phyloP scores from a whole-genome alignment of 2,888 invertebrate species.

The Dione juno region DNA sequence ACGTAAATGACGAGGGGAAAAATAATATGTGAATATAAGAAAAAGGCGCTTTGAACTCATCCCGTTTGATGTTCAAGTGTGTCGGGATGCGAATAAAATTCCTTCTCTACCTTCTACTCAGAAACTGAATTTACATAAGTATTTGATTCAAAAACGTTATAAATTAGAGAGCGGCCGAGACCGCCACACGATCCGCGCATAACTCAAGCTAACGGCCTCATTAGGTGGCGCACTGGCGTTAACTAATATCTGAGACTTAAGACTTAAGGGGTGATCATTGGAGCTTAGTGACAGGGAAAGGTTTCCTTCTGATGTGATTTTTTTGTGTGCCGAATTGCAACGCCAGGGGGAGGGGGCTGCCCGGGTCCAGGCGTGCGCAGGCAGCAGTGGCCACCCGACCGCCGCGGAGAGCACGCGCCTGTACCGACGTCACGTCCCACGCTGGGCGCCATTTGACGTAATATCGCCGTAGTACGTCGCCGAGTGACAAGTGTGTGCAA shows the following conservation, averaged over 20 bases:
- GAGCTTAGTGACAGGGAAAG: conserved; percentile 74
- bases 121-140: conserved; percentile 63
- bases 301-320: conserved; percentile 70
- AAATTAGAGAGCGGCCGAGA: conserved; percentile 59
- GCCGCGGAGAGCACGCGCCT: conserved; percentile 56
- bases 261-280: conserved; percentile 67
- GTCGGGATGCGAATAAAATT: conserved; percentile 58
- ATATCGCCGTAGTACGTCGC: conserved; percentile 22
- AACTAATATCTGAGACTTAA: conserved; percentile 73
- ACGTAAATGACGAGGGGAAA: conserved; percentile 56
- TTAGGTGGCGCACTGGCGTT: conserved; percentile 64
- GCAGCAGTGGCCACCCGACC: conserved; percentile 70
- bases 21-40: conserved; percentile 69
- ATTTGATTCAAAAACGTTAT: conserved; percentile 62
- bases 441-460: conserved; percentile 67
- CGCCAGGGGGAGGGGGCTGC: conserved; percentile 60
- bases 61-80: conserved; percentile 71
- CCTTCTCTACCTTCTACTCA: conserved; percentile 54
- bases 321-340: conserved; percentile 75
- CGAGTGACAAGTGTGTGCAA: conserved; percentile 49
- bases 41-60: conserved; percentile 62
- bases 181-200: conserved; percentile 57
- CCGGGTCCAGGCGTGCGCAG: conserved; percentile 79
- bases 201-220: conserved; percentile 67
- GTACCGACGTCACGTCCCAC: conserved; percentile 55